Percentiles rank a stretch among this genome's conserved stretches.
These are phyloP conservation scores for Agrotis clavis DNA, from an alignment of 2,888 invertebrate genomes.

Conservation along the genomic window DNA sequence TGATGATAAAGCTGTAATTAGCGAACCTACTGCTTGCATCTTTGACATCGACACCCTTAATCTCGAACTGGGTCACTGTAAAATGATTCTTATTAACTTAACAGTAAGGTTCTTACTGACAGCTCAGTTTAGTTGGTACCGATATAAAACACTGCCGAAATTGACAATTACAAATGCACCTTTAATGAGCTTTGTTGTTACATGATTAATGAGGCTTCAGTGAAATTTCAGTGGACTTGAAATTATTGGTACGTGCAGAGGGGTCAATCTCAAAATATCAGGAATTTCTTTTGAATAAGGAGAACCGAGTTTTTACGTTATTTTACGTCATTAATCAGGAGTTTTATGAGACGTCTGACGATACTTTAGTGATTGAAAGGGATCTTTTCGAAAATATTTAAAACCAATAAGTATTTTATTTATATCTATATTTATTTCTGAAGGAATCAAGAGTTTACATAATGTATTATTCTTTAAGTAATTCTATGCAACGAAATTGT, in stretches of 20 bases:
- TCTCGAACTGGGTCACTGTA: constrained; percentile 62
- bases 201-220: constrained; percentile 84
- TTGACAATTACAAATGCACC: constrained; percentile 88
- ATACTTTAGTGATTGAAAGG: constrained; percentile 50
- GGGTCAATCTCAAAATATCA: constrained; percentile 57
- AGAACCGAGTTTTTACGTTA: constrained; percentile 56
- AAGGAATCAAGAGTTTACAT: not conserved
- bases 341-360: constrained; percentile 41
- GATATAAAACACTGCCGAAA: constrained; percentile 77
- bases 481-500: not conserved
- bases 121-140: constrained; percentile 66
- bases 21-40: constrained; percentile 76
- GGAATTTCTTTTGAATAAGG: constrained; percentile 54
- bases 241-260: constrained; percentile 55
- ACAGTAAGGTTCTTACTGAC: constrained; percentile 69
- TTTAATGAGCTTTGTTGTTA: constrained; percentile 87
- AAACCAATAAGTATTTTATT: not conserved
- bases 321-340: constrained; percentile 66
- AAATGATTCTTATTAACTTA: constrained; percentile 72
- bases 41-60: constrained; percentile 71
- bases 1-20: constrained; percentile 86
- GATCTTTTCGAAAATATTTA: constrained; percentile 6
- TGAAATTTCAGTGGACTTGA: constrained; percentile 75
- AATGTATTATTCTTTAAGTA: not conserved
- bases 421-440: not conserved